Conservation (phyloP, 2,113 vertebrate genomes). For the Leucopsar rothschildi region DNA sequence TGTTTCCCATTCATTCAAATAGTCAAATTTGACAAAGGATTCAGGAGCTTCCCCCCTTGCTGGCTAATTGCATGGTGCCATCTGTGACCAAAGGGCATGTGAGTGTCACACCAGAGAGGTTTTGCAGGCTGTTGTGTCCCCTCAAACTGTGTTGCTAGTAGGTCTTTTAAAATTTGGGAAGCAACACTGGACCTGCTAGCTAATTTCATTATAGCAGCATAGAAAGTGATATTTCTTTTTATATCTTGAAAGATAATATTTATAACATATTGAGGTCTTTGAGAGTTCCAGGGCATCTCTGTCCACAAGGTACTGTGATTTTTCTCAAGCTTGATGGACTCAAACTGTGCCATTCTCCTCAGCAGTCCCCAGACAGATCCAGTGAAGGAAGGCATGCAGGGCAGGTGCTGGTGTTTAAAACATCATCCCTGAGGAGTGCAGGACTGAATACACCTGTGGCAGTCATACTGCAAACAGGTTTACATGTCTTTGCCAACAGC, state of each 20-base stretch:
- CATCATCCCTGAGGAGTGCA: background rate
- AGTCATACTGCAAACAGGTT: background rate
- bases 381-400: rapidly evolving
- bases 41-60: background rate
- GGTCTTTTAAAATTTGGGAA: background rate
- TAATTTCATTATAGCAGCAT: background rate
- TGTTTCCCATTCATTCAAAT: background rate
- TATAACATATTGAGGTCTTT: background rate
- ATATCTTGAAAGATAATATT: background rate
- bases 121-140: background rate
- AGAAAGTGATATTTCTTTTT: background rate
- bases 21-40: background rate
- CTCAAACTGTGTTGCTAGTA: background rate
- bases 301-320: background rate
- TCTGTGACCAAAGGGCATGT: background rate
- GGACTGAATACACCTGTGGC: background rate
- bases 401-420: background rate
- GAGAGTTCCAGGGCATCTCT: background rate
- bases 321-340: background rate
- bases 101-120: background rate
- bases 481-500: background rate
- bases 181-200: background rate
- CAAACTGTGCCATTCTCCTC: background rate
- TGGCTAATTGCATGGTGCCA: background rate
- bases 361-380: background rate